These are phyloP conservation scores for Euphonia xanthogaster DNA, from an alignment of 2,797 vertebrate species.

Conservation along the genomic window DNA sequence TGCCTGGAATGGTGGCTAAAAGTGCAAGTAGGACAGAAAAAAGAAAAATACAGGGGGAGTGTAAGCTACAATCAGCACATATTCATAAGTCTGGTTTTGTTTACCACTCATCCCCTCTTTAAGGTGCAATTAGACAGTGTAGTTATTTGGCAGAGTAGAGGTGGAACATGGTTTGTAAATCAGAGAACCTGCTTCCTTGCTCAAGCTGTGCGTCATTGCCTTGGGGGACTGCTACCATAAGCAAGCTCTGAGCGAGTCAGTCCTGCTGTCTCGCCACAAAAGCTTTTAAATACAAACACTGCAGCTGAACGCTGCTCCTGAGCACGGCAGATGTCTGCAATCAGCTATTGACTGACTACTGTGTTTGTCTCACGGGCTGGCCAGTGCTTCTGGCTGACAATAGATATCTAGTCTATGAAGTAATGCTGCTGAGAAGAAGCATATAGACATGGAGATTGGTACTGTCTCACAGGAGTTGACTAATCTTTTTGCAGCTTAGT, in stretches of 20 bases:
- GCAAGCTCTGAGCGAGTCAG: constrained; percentile 16
- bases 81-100: neutral
- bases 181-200: constrained; percentile 63
- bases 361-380: neutral
- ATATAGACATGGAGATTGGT: neutral
- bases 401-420: constrained; percentile 46
- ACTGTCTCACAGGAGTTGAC: neutral
- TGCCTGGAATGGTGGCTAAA: neutral
- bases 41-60: neutral
- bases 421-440: constrained; percentile 28
- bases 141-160: constrained; percentile 1
- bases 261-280: constrained; percentile 55
- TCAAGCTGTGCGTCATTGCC: constrained; percentile 51
- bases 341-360: neutral
- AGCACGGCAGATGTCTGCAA: constrained; percentile 37
- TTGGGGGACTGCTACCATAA: constrained; percentile 49
- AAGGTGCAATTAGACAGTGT: neutral
- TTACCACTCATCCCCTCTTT: neutral
- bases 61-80: neutral
- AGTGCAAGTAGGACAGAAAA: neutral
- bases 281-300: constrained; percentile 53
- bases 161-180: constrained; percentile 58
- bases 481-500: neutral
- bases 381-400: neutral
- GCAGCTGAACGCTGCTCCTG: neutral